Evolutionary conservation across 1,140 invertebrate genomes (phyloP).

Genomic region (Andrena cerasifolii): DNA sequence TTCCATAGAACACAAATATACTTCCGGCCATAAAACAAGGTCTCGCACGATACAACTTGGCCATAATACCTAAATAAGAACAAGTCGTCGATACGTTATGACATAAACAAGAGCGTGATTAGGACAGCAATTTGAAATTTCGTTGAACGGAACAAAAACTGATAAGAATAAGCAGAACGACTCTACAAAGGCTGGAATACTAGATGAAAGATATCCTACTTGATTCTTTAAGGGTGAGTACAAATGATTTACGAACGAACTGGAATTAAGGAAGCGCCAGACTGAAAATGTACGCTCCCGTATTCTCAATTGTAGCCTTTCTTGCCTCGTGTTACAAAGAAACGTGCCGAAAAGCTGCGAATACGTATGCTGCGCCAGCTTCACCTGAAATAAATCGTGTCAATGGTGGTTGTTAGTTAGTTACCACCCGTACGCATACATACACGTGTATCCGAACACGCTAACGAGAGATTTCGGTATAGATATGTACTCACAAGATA

Average conservation of each 20-base stretch:
- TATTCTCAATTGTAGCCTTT: slow-evolving; percentile 87
- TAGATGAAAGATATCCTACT: slow-evolving; percentile 67
- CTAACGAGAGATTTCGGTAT: background rate
- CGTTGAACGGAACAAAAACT: background rate
- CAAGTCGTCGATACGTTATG: background rate
- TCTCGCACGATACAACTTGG: slow-evolving; percentile 92
- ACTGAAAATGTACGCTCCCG: slow-evolving; percentile 91
- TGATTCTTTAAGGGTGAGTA: slow-evolving; percentile 85
- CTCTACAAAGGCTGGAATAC: background rate
- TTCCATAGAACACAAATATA: slow-evolving; percentile 89
- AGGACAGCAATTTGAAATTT: background rate
- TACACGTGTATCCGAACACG: background rate
- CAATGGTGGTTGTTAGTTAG: background rate
- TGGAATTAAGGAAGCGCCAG: slow-evolving; percentile 92
- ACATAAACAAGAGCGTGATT: background rate
- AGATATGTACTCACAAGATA: slow-evolving; percentile 92
- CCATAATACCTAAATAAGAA: slow-evolving; percentile 88
- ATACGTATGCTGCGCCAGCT: slow-evolving; percentile 96
- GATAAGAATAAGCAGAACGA: background rate
- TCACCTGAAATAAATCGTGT: slow-evolving; percentile 86
- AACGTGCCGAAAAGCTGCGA: slow-evolving; percentile 99
- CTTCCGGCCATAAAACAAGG: slow-evolving; percentile 91
- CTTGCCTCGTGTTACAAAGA: slow-evolving; percentile 93
- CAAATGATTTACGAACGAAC: slow-evolving; percentile 93
- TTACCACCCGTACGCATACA: background rate